Percentiles rank a stretch among this genome's conserved stretches.
These are phyloP conservation scores for Procambarus clarkii DNA, from an alignment of 1,140 invertebrate genomes.

Conservation along the genomic window DNA sequence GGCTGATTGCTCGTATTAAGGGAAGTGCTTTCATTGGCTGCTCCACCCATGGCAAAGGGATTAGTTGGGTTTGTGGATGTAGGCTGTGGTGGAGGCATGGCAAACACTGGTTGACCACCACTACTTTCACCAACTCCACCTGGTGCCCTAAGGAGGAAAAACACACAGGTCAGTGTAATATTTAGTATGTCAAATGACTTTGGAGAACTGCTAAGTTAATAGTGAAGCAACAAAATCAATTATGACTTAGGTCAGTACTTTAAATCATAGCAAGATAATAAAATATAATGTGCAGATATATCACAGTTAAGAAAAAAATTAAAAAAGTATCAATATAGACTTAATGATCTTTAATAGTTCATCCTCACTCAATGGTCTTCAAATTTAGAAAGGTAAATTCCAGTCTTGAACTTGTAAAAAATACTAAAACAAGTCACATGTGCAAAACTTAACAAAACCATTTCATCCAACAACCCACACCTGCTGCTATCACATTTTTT, in stretches of 20 bases:
- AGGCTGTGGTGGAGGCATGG: conserved; percentile 74
- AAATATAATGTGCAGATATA: not conserved
- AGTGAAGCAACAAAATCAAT: too few species aligned
- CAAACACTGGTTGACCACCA: conserved; percentile 72
- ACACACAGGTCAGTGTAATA: not conserved
- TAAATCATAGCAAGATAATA: not conserved
- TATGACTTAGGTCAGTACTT: too few species aligned
- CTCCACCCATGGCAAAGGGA: conserved; percentile 13
- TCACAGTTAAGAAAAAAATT: not conserved
- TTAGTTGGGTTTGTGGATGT: conserved; percentile 32
- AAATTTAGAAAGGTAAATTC: not conserved
- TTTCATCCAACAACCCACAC: too few species aligned
- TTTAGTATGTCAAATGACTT: not conserved
- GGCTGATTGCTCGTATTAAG: conserved; percentile 75
- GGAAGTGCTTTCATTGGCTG: conserved; percentile 76
- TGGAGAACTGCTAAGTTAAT: too few species aligned
- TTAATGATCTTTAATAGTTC: not conserved
- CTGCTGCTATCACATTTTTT: too few species aligned
- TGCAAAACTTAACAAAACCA: too few species aligned
- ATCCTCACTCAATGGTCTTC: not conserved
- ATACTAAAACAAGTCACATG: too few species aligned
- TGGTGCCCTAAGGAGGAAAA: conserved; percentile 4
- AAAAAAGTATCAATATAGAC: not conserved
- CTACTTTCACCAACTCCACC: not conserved
- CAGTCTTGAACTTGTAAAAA: not conserved